Conservation (phyloP, 2,113 vertebrate genomes). For the Alligator sinensis region DNA sequence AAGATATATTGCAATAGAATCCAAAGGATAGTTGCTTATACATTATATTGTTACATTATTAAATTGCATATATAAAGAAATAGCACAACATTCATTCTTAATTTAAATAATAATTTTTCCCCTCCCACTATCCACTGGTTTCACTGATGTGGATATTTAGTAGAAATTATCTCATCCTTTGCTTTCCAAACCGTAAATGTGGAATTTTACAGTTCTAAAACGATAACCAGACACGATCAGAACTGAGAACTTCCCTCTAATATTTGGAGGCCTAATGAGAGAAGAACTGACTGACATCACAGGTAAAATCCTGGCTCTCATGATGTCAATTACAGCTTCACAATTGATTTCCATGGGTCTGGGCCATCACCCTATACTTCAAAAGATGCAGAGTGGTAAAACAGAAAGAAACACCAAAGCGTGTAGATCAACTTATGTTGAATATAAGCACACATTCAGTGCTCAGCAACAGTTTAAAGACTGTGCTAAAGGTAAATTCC, state of each 20-base stretch:
- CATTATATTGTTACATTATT: no score
- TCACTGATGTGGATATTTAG: not conserved
- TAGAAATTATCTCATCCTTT: not conserved
- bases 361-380: slow-evolving; percentile 66
- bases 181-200: not conserved
- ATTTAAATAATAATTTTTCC: not conserved
- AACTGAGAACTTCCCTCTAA: not conserved
- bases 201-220: not conserved
- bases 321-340: slow-evolving; percentile 37
- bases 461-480: slow-evolving; percentile 68
- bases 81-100: not conserved
- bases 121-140: not conserved
- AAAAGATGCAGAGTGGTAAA: slow-evolving; percentile 57
- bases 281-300: slow-evolving; percentile 17
- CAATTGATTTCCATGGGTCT: slow-evolving; percentile 44
- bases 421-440: slow-evolving; percentile 21
- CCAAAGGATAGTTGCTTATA: no score
- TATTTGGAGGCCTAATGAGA: not conserved
- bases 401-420: slow-evolving; percentile 46
- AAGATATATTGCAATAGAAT: no score
- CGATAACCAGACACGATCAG: not conserved
- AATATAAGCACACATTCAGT: slow-evolving; percentile 40
- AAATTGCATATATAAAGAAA: not conserved
- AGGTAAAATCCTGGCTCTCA: slow-evolving; percentile 10
- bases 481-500: slow-evolving; percentile 26